Base-by-base conservation (phyloP, 2,888 invertebrate genomes). In the Leptinotarsa peninsularis region DNA sequence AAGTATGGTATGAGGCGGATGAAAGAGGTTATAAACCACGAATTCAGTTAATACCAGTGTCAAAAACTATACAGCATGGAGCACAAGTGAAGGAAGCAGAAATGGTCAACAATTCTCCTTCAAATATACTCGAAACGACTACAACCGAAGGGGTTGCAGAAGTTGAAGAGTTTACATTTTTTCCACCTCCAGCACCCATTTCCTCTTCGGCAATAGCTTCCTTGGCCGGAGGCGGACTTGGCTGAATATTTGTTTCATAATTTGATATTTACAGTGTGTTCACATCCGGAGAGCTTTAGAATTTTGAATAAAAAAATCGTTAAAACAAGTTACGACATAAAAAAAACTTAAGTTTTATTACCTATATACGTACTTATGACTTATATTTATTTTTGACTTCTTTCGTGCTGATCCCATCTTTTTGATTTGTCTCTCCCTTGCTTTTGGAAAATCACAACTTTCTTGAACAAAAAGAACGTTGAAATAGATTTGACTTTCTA, bases 1-100 rank as follows among this genome's bases (percentile, higher is more conserved):
- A 85, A 7, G 82, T 90, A 71, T 85, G 85, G 5, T 90, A 90
- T 83, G 83, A 88, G 50, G 90, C 90, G 72, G 89, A 90, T 79
- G 88, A 89, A 81, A 87, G 89, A 72, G 84, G 84, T n/a, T 84
- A 23, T 23, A 52, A 18, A 7, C 50, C 67, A 15, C 18, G 13
- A 10, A 23, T 23, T 14, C 10, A 23, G 21, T 23, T 23, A 0
- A 21, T 21, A 58, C 23, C 58, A 58, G 4, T 21, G 15, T 4
- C 23, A 27, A 58, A 13, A 58, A 14, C 4, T 23, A 4, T 14
- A 14, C 10, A 4, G 14, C 2, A 1, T 14, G 17, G 23, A 14
- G 23, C 4, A 58, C 23, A 14, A 58, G 14, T 15, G 0, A 4
- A 58, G 0, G 4, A 14, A n/a, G 7, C 18, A 14, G 21, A 58